Evolutionary conservation across 2,797 vertebrate genomes (phyloP), one percentile per base, ranked within the genome.

Genomic region (Hapalemur alaotrensis): DNA sequence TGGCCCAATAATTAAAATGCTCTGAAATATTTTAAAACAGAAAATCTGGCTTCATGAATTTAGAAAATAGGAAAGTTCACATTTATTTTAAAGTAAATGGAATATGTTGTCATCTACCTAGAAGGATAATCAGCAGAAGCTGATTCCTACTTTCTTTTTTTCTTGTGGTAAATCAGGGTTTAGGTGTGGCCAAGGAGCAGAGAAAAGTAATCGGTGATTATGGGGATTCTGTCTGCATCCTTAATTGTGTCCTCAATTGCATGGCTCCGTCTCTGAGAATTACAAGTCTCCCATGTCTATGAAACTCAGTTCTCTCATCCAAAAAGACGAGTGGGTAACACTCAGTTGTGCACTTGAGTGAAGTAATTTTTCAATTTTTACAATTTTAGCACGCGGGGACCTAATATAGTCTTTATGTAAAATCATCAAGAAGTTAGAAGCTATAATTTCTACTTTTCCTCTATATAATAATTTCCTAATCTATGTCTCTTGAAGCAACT

Each of bases 1-100:
- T n/a, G 11, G 0, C 14, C 2, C 17, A 63, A 4, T 93, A 88
- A 85, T 57, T 32, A 52, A 95, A 35, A 81, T 65, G 9, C 30
- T 25, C 54, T 75, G 18, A 89, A 93, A 82, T 46, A 18, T 38
- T 48, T 92, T 52, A 69, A 93, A 85, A 52, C 15, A 43, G 23
- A 6, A 41, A 50, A 17, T 46, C 12, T 65, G 35, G 2, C 17
- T 50, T 84, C 0, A 11, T n/a, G 23, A 17, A 1, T 75, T 67
- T 32, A 88, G 15, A 54, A 78, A 88, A 61, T 13, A 23, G 7
- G 4, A 4, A 41, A 20, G 28, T 7, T 63, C 3, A 28, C 50
- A 15, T 76, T 78, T 35, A 54, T 73, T 84, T 84, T 63, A 75
- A 70, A 70, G 14, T 15, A 46, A 94, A 67, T 23, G 38, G 25